Conservation (phyloP, 1,140 invertebrate species). For the Bilobella aurantiaca region DNA sequence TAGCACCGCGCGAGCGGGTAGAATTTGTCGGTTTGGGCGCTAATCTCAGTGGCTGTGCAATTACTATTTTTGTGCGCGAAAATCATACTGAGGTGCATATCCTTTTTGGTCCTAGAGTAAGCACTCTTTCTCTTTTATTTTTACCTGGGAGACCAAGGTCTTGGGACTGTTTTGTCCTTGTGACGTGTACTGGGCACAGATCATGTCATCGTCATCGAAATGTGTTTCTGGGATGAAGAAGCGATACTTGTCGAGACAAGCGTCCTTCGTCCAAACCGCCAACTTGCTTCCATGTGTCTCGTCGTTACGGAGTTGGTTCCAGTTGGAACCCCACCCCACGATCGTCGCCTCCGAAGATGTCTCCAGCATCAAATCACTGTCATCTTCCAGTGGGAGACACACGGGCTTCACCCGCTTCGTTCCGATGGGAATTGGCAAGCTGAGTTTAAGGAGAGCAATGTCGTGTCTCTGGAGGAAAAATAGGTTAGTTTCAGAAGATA, state of each 20-base stretch:
- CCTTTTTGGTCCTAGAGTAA: too few relatives aligned
- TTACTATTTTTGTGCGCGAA: too few relatives aligned
- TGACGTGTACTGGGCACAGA: constrained; percentile 7
- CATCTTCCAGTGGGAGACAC: constrained; percentile 1
- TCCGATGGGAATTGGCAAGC: background rate
- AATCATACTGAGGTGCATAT: too few relatives aligned
- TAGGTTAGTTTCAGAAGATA: too few relatives aligned
- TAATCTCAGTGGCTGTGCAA: too few relatives aligned
- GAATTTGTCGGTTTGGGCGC: too few relatives aligned
- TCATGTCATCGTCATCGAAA: background rate
- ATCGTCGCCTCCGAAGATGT: background rate
- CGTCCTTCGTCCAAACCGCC: background rate
- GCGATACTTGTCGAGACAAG: background rate
- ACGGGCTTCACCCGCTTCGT: constrained; percentile 7
- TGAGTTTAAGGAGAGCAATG: constrained; percentile 8
- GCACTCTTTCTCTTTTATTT: too few relatives aligned
- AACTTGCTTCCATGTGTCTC: background rate
- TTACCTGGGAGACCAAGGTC: background rate
- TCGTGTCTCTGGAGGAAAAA: constrained; percentile 4
- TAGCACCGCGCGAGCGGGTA: too few relatives aligned
- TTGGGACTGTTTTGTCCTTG: background rate
- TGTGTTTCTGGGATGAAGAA: background rate
- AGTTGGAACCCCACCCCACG: constrained; percentile 2
- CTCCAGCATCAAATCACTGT: background rate
- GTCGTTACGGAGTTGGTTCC: constrained; percentile 6